These are phyloP conservation scores for Dendroctonus ponderosae DNA, from an alignment of 1,140 invertebrate genomes.

Conservation along the genomic window DNA sequence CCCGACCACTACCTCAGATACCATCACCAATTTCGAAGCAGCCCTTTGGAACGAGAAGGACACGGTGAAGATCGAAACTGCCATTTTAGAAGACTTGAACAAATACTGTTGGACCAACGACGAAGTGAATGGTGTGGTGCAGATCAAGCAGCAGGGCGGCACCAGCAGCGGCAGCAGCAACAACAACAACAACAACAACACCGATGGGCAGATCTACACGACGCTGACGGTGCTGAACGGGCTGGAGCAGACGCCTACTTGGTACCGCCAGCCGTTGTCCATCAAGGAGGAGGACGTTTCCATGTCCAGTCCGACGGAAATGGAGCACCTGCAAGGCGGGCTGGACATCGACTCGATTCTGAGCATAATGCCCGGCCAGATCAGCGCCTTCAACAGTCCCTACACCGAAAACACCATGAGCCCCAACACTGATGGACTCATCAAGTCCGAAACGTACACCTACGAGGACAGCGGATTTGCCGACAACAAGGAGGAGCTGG, in stretches of 20 bases:
- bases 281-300: conserved; percentile 57
- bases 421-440: conserved; percentile 52
- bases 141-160: conserved; percentile 52
- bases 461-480: conserved; percentile 70
- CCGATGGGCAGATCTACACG: conserved; percentile 63
- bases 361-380: conserved; percentile 56
- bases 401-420: conserved; percentile 49
- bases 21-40: conserved; percentile 56
- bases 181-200: conserved; percentile 54
- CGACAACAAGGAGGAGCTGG: conserved; percentile 63
- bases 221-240: conserved; percentile 65
- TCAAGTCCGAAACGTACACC: conserved; percentile 63
- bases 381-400: conserved; percentile 57
- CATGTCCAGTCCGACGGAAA: conserved; percentile 59
- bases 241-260: conserved; percentile 54
- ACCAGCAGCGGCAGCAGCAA: conserved; percentile 54
- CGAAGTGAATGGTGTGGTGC: conserved; percentile 55
- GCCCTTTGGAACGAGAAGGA: conserved; percentile 74
- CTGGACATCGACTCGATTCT: conserved; percentile 66
- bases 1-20: conserved; percentile 50
- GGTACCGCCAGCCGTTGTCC: conserved; percentile 54
- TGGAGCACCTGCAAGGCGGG: conserved; percentile 53
- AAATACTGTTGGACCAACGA: conserved; percentile 74
- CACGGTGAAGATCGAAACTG: conserved; percentile 65
- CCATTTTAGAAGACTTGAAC: conserved; percentile 76